Percentiles rank a stretch among this genome's conserved stretches.
These are phyloP conservation scores for Enteromius paludinosus DNA, from an alignment of 2,797 vertebrate species.

Conservation along the genomic window DNA sequence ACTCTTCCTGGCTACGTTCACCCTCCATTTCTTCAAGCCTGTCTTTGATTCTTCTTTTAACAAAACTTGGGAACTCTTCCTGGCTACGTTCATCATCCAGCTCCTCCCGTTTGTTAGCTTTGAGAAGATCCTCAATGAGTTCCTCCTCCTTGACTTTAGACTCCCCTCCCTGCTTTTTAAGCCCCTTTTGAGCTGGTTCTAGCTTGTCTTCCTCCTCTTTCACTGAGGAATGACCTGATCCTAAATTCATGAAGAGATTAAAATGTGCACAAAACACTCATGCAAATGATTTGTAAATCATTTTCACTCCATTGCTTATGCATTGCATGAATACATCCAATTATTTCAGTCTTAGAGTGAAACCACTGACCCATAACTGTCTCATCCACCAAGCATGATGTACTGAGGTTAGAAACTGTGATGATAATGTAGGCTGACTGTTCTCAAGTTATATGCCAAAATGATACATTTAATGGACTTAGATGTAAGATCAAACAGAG, in stretches of 20 bases:
- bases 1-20: conserved; percentile 58
- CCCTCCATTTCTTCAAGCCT: conserved; percentile 47
- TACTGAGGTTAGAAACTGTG: conserved; percentile 4
- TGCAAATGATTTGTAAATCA: background rate
- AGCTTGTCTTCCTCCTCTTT: conserved; percentile 71
- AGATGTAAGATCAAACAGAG: background rate
- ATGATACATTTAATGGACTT: background rate
- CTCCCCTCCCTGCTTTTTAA: conserved; percentile 70
- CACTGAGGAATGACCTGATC: conserved; percentile 74
- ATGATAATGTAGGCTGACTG: conserved; percentile 6
- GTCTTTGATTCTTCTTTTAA: conserved; percentile 7
- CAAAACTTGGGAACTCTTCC: conserved; percentile 28
- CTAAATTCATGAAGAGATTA: conserved; percentile 66
- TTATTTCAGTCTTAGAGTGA: conserved; percentile 11
- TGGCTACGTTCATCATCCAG: conserved; percentile 67
- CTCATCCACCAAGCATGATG: conserved; percentile 22
- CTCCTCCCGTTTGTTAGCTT: conserved; percentile 62
- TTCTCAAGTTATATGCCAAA: background rate
- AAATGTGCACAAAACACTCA: background rate
- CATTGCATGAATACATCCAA: background rate
- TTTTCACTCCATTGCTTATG: conserved; percentile 12
- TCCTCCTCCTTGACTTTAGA: conserved; percentile 67
- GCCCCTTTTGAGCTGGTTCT: conserved; percentile 57
- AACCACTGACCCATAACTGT: conserved; percentile 44
- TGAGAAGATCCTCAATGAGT: conserved; percentile 52